phyloP scores from a whole-genome alignment of 2,888 invertebrate species.

The Drosophila histrio region DNA sequence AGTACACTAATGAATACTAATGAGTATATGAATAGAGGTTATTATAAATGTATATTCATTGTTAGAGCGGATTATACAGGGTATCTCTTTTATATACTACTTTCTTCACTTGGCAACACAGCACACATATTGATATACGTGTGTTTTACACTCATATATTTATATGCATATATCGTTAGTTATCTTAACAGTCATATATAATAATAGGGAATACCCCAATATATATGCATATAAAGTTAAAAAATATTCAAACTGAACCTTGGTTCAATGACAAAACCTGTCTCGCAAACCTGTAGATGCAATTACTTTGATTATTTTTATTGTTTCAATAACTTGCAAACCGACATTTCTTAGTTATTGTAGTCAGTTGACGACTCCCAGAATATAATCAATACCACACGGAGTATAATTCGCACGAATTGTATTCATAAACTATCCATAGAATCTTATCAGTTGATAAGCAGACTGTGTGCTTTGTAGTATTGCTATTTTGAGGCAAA shows the following conservation, averaged over 20 bases:
- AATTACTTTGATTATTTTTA: background rate
- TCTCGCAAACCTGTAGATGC: background rate
- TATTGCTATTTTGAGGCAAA: background rate
- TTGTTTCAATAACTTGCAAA: background rate
- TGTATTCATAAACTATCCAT: conserved; percentile 1
- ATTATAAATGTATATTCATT: too few relatives aligned
- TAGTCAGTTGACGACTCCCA: background rate
- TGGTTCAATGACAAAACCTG: background rate
- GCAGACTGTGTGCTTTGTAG: background rate
- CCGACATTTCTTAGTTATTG: background rate
- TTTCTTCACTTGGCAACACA: too few relatives aligned
- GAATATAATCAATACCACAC: conserved; percentile 29
- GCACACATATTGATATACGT: too few relatives aligned
- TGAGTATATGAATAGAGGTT: too few relatives aligned
- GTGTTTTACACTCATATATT: background rate
- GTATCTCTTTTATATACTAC: too few relatives aligned
- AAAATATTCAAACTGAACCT: background rate
- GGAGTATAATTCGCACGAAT: background rate
- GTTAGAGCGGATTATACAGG: too few relatives aligned
- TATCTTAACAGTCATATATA: background rate
- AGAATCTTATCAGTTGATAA: conserved; percentile 41
- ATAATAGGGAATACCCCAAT: conserved; percentile 4
- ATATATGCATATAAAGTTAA: background rate
- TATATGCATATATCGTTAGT: too few relatives aligned
- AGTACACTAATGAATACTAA: too few relatives aligned